Conservation (phyloP, 1,140 invertebrate genomes). For the Aphelenchoides fujianensis region DNA sequence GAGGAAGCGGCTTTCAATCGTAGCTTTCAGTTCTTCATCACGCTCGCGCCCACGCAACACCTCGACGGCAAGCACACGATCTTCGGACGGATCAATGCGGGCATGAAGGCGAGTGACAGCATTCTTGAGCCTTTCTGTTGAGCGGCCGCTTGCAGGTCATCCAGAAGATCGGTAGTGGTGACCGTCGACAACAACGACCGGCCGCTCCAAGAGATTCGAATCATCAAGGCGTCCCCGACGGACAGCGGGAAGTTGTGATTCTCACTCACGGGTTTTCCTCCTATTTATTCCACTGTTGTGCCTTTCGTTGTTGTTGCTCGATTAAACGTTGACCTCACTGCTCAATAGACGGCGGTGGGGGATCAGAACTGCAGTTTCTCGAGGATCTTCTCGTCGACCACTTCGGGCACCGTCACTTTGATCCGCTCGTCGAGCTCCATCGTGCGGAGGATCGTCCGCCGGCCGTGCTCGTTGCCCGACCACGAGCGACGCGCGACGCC, state of each 20-base stretch:
- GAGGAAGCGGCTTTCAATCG: too few species aligned
- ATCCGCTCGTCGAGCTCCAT: conserved; percentile 38
- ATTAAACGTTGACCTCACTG: background rate
- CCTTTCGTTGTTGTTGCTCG: background rate
- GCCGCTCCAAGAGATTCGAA: conserved; percentile 15
- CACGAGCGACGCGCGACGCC: conserved; percentile 65
- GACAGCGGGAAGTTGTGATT: conserved; percentile 11
- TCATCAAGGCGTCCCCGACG: conserved; percentile 25
- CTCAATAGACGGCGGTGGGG: background rate
- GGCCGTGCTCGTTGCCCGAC: conserved; percentile 53
- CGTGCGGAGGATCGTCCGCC: conserved; percentile 52
- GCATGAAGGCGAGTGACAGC: conserved; percentile 63
- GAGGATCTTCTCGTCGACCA: conserved; percentile 41
- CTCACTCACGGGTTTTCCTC: too few species aligned
- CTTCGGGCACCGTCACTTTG: conserved; percentile 51
- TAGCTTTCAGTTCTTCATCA: conserved; percentile 97
- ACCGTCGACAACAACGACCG: conserved; percentile 11
- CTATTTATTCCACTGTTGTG: conserved; percentile 11
- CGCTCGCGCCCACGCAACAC: conserved; percentile 91
- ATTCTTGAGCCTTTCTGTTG: background rate
- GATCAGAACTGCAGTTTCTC: conserved; percentile 34
- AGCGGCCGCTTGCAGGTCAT: conserved; percentile 12
- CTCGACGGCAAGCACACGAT: conserved; percentile 94
- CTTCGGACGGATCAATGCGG: conserved; percentile 72
- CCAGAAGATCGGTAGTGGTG: conserved; percentile 24